Evolutionary conservation across 2,888 invertebrate species (phyloP).

Genomic region (Minunthozetes semirufus): DNA sequence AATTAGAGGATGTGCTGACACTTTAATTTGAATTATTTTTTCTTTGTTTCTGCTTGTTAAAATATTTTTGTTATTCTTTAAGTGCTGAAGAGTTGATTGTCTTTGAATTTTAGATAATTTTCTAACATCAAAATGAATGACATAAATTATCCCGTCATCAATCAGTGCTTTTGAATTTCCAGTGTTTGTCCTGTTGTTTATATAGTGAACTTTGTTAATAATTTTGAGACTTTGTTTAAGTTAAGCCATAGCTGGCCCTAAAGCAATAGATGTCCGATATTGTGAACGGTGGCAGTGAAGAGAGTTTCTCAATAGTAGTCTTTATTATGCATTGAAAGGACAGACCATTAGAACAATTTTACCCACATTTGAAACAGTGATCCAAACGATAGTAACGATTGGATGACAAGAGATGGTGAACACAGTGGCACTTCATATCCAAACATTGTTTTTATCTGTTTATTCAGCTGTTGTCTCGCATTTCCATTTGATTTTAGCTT

Average conservation of each 20-base stretch:
- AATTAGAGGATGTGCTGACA: no score
- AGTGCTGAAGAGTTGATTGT: no score
- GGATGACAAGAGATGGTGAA: background rate
- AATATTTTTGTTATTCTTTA: no score
- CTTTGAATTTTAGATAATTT: no score
- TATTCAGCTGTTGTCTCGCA: constrained; percentile 12
- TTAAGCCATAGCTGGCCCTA: background rate
- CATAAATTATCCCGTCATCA: background rate
- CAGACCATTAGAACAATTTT: background rate
- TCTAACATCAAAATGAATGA: no score
- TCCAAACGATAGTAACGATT: background rate
- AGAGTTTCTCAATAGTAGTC: no score
- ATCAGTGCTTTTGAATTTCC: background rate
- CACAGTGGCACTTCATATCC: constrained; percentile 2
- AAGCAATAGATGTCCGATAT: background rate
- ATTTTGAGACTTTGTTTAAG: background rate
- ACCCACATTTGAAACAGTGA: background rate
- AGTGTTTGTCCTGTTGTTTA: no score
- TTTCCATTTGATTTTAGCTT: constrained; percentile 1
- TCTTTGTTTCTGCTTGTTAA: no score
- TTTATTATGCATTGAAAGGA: background rate
- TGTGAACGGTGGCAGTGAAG: background rate
- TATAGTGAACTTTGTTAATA: background rate
- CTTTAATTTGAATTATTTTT: no score
- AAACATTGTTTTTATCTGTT: constrained; percentile 23